These are phyloP conservation scores for Trinorchestia longiramus DNA, from an alignment of 1,140 invertebrate species.

Conservation along the genomic window DNA sequence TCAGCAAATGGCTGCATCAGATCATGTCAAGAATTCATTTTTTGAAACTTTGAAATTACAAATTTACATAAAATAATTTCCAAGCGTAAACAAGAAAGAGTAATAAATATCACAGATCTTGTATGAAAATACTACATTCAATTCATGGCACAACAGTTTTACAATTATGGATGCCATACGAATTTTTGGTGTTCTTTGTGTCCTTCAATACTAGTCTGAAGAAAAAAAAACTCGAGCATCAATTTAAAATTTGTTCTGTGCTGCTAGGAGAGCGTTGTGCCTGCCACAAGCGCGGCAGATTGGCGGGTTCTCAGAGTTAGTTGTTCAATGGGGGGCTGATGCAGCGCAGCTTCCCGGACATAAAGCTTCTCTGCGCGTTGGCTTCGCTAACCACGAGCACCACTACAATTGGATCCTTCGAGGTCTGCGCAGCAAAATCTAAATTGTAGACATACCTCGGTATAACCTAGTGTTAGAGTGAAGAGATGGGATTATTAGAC, in stretches of 20 bases:
- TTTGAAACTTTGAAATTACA: not conserved
- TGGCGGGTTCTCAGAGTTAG: constrained; percentile 28
- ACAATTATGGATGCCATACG: not conserved
- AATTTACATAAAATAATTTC: not conserved
- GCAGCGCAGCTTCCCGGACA: not conserved
- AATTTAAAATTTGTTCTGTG: not conserved
- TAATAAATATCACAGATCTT: not conserved
- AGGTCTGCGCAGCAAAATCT: not conserved
- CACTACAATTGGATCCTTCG: not conserved
- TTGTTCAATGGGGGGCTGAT: not conserved
- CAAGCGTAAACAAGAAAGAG: not conserved
- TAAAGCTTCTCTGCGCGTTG: not conserved
- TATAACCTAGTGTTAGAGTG: not conserved
- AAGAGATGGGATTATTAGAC: no score
- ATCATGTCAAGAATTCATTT: not conserved
- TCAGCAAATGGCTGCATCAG: not conserved
- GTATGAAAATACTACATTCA: not conserved
- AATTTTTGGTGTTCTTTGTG: not conserved
- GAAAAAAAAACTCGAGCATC: not conserved
- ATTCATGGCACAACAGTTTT: not conserved
- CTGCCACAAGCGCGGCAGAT: constrained; percentile 16
- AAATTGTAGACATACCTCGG: not conserved
- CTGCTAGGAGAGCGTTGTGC: not conserved
- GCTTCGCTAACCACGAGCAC: not conserved
- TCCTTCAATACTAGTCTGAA: not conserved